Evolutionary conservation across 2,113 vertebrate species (phyloP).

Genomic region (Australoheros scitulus): DNA sequence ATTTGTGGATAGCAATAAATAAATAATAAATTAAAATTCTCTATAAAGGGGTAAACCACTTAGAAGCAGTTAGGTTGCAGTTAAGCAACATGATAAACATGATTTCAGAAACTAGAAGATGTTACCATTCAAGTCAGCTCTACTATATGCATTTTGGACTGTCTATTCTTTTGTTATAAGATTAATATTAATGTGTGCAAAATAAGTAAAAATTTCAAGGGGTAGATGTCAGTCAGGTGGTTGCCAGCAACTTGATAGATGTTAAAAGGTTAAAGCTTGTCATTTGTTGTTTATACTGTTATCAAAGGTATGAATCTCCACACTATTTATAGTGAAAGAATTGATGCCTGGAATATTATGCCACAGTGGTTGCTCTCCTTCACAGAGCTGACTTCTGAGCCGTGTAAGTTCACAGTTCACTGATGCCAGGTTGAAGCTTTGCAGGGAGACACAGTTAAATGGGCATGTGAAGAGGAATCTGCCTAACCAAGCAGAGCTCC

Average conservation of each 20-base stretch:
- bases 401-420: background rate
- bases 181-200: background rate
- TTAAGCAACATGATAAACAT: background rate
- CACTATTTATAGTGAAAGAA: background rate
- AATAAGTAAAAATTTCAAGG: background rate
- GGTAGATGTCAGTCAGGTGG: background rate
- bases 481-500: slow-evolving; percentile 1
- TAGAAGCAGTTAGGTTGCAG: background rate
- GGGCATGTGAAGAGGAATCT: slow-evolving; percentile 4
- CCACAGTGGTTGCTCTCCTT: background rate
- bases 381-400: background rate
- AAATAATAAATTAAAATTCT: background rate
- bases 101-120: background rate
- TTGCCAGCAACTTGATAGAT: background rate
- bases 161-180: background rate
- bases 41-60: background rate
- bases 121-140: background rate
- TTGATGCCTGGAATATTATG: background rate
- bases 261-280: background rate
- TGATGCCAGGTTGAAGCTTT: background rate
- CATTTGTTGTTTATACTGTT: background rate
- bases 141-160: background rate
- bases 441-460: slow-evolving; percentile 9
- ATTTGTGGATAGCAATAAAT: background rate
- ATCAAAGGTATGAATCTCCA: background rate